Base-by-base conservation (phyloP, 2,888 invertebrate genomes). In the Torymus auratus region DNA sequence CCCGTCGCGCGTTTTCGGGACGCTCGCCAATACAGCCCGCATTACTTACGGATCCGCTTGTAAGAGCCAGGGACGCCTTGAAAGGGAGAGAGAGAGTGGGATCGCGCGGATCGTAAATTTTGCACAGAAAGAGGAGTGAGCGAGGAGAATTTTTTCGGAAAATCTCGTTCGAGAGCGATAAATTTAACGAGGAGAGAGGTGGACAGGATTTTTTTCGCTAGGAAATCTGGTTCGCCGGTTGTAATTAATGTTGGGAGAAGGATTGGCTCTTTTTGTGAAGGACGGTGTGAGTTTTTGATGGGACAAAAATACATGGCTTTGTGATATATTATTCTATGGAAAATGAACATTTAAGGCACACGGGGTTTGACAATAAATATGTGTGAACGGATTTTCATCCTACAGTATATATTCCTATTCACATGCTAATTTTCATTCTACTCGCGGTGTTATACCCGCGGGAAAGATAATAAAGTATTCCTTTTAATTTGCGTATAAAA, bases 21-120 rank as follows among this genome's bases (percentile, higher is more conserved):
- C 68, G 53, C 69, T 77, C 77, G 81, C 81, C 80, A 80, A 80
- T 80, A 75, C 68, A 74, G 58, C 61, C 69, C 71, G 65, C 80
- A 73, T 79, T 74, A 79, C 74, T 79, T 62, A 67, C 78, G 20
- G 55, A 72, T 62, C 17, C 65, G 56, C 74, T 23, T 65, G 74
- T 56, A 67, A 77, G 67, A 75, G 56, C 41, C 41, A 14, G 69
- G 15, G 10, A n/a, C 58, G 58, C 65, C 41, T 15, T 28, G 75
- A 52, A 10, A 60, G 73, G 58, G 20, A 69, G 55, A 64, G 60
- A 62, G 53, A 70, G 13, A 52, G 14, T 11, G 68, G 52, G 68
- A 53, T 13, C 28, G 73, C 28, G 68, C 15, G 67, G 12, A 41
- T 67, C 71, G 69, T 79, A 73, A 79, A 73, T 72, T 69, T 69